phyloP scores from a whole-genome alignment of 2,888 invertebrate genomes.

The Fragum whitleyi region DNA sequence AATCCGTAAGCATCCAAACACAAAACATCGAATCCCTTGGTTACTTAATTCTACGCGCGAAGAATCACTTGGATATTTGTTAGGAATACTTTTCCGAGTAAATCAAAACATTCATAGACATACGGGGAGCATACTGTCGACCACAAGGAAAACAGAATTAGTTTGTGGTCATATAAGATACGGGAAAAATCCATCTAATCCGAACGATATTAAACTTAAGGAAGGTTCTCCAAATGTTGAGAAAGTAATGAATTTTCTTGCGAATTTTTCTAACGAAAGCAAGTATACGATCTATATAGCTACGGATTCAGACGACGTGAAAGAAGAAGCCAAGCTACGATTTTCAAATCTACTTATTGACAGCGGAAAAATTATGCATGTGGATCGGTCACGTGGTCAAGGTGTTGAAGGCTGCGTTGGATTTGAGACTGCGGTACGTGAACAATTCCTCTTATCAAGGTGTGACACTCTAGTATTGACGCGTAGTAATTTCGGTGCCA shows the following conservation, averaged over 20 bases:
- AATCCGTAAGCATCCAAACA: conserved; percentile 9
- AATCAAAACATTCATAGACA: neutral
- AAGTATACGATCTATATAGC: conserved; percentile 44
- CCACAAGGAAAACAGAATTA: neutral
- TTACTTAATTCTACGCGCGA: neutral
- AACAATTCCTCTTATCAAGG: conserved; percentile 37
- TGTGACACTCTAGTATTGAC: conserved; percentile 50
- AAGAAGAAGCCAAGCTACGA: neutral
- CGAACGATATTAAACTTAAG: conserved; percentile 24
- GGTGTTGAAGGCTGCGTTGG: conserved; percentile 23
- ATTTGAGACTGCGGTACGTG: conserved; percentile 35
- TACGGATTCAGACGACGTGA: conserved; percentile 44
- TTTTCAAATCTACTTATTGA: conserved; percentile 12
- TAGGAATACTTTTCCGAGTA: conserved; percentile 31
- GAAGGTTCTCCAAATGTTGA: conserved; percentile 33
- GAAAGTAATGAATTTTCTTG: conserved; percentile 27
- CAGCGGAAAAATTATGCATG: conserved; percentile 32
- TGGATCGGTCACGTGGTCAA: conserved; percentile 20
- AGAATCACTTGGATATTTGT: conserved; percentile 15
- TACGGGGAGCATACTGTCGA: neutral
- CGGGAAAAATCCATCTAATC: conserved; percentile 48
- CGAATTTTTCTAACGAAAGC: neutral
- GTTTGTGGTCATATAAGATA: conserved; percentile 49
- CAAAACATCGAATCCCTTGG: conserved; percentile 25
- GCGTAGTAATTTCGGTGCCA: conserved; percentile 48